These are phyloP conservation scores for Xiphorhynchus erythropygius DNA, from an alignment of 2,797 vertebrate genomes.

Conservation along the genomic window DNA sequence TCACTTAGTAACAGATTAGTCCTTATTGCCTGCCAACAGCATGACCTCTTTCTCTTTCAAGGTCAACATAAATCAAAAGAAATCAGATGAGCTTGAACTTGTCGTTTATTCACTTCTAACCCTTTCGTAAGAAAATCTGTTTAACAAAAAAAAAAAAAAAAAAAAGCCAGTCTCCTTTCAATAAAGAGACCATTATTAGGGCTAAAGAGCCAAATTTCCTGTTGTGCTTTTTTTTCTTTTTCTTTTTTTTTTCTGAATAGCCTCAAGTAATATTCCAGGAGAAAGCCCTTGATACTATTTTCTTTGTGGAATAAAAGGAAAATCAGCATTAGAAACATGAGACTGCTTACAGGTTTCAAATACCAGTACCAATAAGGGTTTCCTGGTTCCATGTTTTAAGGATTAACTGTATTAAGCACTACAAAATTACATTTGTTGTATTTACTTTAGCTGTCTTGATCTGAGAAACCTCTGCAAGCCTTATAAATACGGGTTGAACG, in stretches of 20 bases:
- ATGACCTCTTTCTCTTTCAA: slow-evolving; percentile 66
- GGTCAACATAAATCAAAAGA: slow-evolving; percentile 77
- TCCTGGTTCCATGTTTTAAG: slow-evolving; percentile 38
- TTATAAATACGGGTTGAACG: background rate
- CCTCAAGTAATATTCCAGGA: slow-evolving; percentile 48
- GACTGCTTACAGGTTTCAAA: slow-evolving; percentile 20
- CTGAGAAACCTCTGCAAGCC: slow-evolving; percentile 22
- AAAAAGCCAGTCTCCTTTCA: background rate
- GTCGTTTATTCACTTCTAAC: slow-evolving; percentile 67
- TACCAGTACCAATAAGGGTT: background rate
- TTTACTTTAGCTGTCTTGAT: slow-evolving; percentile 34
- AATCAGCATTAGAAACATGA: slow-evolving; percentile 32
- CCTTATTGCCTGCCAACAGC: slow-evolving; percentile 77
- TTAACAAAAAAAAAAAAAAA: background rate
- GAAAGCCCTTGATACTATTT: slow-evolving; percentile 53
- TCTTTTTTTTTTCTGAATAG: slow-evolving; percentile 27
- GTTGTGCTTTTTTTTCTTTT: background rate
- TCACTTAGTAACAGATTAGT: slow-evolving; percentile 80
- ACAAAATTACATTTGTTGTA: slow-evolving; percentile 59
- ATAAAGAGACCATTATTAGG: slow-evolving; percentile 30
- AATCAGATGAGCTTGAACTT: slow-evolving; percentile 76
- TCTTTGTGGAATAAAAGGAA: slow-evolving; percentile 57
- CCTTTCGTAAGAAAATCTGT: slow-evolving; percentile 68
- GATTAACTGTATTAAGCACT: slow-evolving; percentile 33
- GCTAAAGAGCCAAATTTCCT: slow-evolving; percentile 64